These are phyloP conservation scores for Rhagonycha lutea DNA, from an alignment of 2,888 invertebrate species.

Conservation along the genomic window DNA sequence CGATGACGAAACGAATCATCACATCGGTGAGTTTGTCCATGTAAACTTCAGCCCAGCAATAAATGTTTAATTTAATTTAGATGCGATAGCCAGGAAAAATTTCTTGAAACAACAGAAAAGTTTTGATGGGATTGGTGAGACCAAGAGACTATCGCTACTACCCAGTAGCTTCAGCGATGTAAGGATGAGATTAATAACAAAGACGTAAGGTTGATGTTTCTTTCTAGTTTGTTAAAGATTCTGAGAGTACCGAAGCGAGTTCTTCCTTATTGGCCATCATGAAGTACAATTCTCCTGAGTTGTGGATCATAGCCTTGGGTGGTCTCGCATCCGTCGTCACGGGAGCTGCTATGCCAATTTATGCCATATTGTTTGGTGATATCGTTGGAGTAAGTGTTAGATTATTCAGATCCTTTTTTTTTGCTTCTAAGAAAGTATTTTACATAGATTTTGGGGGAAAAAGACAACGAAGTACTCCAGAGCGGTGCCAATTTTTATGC, in stretches of 20 bases:
- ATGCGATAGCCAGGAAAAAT: not conserved
- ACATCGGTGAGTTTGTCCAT: not conserved
- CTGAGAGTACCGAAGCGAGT: not conserved
- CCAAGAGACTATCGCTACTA: not conserved
- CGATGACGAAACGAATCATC: not conserved
- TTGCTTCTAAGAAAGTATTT: not conserved
- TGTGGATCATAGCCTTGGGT: slow-evolving; percentile 67
- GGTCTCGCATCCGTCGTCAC: slow-evolving; percentile 65
- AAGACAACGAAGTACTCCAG: slow-evolving; percentile 58
- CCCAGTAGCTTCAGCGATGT: not conserved
- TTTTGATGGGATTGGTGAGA: not conserved
- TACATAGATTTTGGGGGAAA: slow-evolving; percentile 57
- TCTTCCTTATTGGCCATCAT: slow-evolving; percentile 55
- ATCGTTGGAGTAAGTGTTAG: slow-evolving; percentile 63
- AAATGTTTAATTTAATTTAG: not conserved
- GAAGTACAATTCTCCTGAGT: slow-evolving; percentile 69
- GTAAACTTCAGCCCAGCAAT: not conserved
- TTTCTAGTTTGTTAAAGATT: slow-evolving; percentile 2
- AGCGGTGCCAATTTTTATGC: slow-evolving; percentile 64
- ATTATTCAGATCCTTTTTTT: too few relatives aligned
- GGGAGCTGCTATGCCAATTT: slow-evolving; percentile 73
- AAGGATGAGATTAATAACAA: not conserved
- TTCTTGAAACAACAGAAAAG: slow-evolving; percentile 4
- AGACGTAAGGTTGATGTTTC: not conserved
- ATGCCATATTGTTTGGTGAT: slow-evolving; percentile 73